These are phyloP conservation scores for Nomada fucata DNA, from an alignment of 2,888 invertebrate species.

Conservation along the genomic window DNA sequence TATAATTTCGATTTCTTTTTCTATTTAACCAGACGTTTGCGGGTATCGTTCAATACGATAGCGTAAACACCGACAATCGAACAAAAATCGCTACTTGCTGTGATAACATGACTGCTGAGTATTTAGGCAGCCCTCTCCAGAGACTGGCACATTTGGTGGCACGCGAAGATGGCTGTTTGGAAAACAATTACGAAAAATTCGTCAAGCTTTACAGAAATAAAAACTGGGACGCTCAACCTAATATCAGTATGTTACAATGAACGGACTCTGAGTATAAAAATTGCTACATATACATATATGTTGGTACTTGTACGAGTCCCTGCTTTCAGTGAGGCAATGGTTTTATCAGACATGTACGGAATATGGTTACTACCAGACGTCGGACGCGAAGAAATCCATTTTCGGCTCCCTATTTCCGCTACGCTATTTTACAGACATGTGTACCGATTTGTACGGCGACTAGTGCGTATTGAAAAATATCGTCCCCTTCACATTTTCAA, in stretches of 20 bases:
- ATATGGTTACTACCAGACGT: constrained; percentile 93
- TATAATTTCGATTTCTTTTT: not conserved
- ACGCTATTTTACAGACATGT: constrained; percentile 84
- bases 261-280: not conserved
- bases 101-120: constrained; percentile 66
- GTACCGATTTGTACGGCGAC: constrained; percentile 84
- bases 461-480: constrained; percentile 73
- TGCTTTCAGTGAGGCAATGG: constrained; percentile 89
- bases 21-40: constrained; percentile 70
- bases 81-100: constrained; percentile 70
- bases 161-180: constrained; percentile 42
- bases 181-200: constrained; percentile 64
- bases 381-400: constrained; percentile 87
- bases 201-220: constrained; percentile 47
- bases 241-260: constrained; percentile 51
- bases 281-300: not conserved
- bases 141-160: constrained; percentile 67
- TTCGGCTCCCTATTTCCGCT: constrained; percentile 86
- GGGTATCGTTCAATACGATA: constrained; percentile 75
- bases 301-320: not conserved
- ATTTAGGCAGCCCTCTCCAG: constrained; percentile 68
- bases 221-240: constrained; percentile 57
- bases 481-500: no score
- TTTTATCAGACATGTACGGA: constrained; percentile 94
- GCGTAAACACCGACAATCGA: constrained; percentile 28